Conservation (phyloP, 2,888 invertebrate genomes). For the Podabrus alpinus region DNA sequence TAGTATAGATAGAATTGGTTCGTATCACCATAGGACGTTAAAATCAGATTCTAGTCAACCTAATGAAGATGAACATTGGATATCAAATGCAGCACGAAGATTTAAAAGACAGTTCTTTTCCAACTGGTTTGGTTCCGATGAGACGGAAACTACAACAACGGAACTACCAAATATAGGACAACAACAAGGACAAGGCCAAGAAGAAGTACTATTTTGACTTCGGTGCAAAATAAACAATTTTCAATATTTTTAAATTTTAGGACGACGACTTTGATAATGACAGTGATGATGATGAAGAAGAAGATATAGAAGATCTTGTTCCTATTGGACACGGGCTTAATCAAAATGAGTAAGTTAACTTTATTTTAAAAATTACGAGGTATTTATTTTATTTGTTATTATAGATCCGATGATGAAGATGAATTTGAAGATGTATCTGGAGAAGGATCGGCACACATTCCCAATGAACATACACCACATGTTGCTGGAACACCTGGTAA, state of each 20-base stretch:
- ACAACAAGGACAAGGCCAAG: conserved; percentile 6
- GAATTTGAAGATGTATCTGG: conserved; percentile 22
- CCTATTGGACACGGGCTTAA: not conserved
- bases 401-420: conserved; percentile 27
- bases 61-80: conserved; percentile 47
- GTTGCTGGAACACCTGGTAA: conserved; percentile 15
- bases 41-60: conserved; percentile 45
- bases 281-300: not conserved
- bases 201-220: not conserved
- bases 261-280: conserved; percentile 4
- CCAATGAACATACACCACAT: not conserved
- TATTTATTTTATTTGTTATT: not conserved
- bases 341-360: not conserved
- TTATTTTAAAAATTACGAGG: not conserved
- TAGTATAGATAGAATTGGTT: conserved; percentile 37
- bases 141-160: conserved; percentile 14
- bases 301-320: not conserved
- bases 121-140: conserved; percentile 29
- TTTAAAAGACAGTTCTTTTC: conserved; percentile 48
- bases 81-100: conserved; percentile 51
- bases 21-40: conserved; percentile 25
- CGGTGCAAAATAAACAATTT: not conserved
- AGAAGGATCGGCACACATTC: conserved; percentile 8
- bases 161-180: not conserved
- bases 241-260: not conserved